These are phyloP conservation scores for Sarcophaga peregrina DNA, from an alignment of 1,140 invertebrate species.

Conservation along the genomic window DNA sequence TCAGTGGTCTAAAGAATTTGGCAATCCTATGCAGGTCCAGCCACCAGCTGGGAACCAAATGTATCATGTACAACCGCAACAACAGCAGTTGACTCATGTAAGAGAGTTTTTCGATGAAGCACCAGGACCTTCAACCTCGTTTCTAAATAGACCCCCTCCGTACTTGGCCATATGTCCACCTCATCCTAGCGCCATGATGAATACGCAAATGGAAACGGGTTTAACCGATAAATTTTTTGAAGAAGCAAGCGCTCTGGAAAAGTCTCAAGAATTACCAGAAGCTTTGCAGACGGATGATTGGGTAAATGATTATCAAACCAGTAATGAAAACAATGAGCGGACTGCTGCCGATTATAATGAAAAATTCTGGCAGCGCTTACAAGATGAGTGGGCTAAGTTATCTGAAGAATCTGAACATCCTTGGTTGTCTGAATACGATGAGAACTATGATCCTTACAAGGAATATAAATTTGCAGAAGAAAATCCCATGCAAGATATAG, in stretches of 20 bases:
- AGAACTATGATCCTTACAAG: slow-evolving; percentile 75
- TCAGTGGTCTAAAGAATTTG: slow-evolving; percentile 58
- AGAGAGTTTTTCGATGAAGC: slow-evolving; percentile 62
- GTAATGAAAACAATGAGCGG: slow-evolving; percentile 60
- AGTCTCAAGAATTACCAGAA: background rate
- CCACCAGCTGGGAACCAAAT: slow-evolving; percentile 49
- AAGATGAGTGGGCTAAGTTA: slow-evolving; percentile 82
- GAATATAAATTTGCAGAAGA: slow-evolving; percentile 86
- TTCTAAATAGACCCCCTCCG: slow-evolving; percentile 43
- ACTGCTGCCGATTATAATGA: slow-evolving; percentile 69
- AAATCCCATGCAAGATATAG: slow-evolving; percentile 85
- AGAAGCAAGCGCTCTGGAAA: slow-evolving; percentile 30
- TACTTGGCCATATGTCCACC: slow-evolving; percentile 50
- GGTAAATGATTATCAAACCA: slow-evolving; percentile 56
- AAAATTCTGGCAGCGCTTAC: slow-evolving; percentile 80
- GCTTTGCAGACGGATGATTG: slow-evolving; percentile 51
- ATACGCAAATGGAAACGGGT: background rate
- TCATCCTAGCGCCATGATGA: background rate
- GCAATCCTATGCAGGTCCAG: slow-evolving; percentile 41
- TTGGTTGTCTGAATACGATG: slow-evolving; percentile 76
- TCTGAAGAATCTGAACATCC: slow-evolving; percentile 72
- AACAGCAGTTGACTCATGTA: slow-evolving; percentile 55
- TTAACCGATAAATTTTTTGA: slow-evolving; percentile 43
- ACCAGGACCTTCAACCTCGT: slow-evolving; percentile 14
- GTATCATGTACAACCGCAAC: slow-evolving; percentile 56